Percentiles rank a stretch among this genome's conserved stretches.
These are phyloP conservation scores for Geococcyx californianus DNA, from an alignment of 2,113 vertebrate species.

Conservation along the genomic window DNA sequence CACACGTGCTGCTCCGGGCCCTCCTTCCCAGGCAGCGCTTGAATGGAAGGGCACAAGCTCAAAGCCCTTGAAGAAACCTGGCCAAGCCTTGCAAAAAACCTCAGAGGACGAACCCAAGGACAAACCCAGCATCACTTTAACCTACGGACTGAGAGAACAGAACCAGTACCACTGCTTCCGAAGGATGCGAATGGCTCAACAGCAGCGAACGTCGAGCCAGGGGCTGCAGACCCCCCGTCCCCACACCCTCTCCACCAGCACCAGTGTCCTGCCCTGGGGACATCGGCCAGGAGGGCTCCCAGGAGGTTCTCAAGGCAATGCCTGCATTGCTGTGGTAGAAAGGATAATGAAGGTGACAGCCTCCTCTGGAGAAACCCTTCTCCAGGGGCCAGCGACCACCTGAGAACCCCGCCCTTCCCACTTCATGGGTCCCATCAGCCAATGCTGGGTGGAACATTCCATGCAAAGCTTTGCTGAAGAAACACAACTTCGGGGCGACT, in stretches of 20 bases:
- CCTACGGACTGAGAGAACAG: background rate
- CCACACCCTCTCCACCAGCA: background rate
- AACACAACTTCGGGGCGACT: background rate
- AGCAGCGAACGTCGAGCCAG: background rate
- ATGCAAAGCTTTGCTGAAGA: background rate
- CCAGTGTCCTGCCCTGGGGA: background rate
- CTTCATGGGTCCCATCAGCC: background rate
- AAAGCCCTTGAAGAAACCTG: background rate
- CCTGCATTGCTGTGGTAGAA: background rate
- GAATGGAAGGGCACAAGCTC: background rate
- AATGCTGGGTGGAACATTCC: accelerated
- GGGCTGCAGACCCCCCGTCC: accelerated
- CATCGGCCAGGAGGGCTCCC: accelerated
- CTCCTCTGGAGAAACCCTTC: background rate
- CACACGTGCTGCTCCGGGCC: background rate
- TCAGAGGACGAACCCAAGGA: background rate
- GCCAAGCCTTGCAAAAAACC: background rate
- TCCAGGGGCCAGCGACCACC: background rate
- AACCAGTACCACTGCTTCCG: background rate
- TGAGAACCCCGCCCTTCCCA: background rate
- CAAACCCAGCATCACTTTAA: background rate
- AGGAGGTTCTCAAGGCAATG: background rate
- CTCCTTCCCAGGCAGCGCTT: background rate
- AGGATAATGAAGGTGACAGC: accelerated
- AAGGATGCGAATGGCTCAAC: background rate